Base-by-base conservation (phyloP, 2,797 vertebrate species). In the Crenuchus spilurus region DNA sequence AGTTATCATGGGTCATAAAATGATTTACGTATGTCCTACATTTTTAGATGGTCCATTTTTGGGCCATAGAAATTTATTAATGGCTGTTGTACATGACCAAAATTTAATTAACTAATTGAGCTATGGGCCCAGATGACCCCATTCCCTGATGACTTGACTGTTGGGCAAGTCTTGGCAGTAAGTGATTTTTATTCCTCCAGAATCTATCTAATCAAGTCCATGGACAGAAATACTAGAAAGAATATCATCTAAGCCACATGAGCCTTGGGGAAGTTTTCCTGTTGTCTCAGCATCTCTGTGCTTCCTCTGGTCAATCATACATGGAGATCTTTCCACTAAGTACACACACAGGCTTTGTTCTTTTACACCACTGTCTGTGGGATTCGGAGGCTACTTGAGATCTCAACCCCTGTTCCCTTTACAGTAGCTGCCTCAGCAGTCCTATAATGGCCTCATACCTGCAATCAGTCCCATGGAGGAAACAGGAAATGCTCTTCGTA, bases 401-500 rank as follows among this genome's bases (percentile, higher is more conserved):
- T 44, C 57, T 1, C 55, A 63, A 52, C 46, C n/a, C 52, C 26
- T 74, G 61, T 14, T 72, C 65, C 85, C 57, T 80, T 54, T 86
- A 65, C 63, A 75, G 84, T 76, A 63, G 86, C 61, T 63, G 72
- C 51, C 65, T 74, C 74, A 82, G 84, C 84, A 82, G 75, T 82
- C 71, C 35, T 82, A 79, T 86, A 84, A 80, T 81, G 60, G 74
- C 72, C 79, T 84, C 57, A 24, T 72, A 75, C 82, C 86, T 85
- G 80, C 51, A 74, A 44, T 72, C 72, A 80, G 9, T 73, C 52
- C 14, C 80, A 73, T 13, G 73, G 78, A 88, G 84, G 87, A 87
- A 88, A 82, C 82, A 87, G 91, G 87, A 91, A 90, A 87, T 82
- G 75, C 82, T 87, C 68, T 41, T 79, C 80, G 61, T 84, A 75